Evolutionary conservation across 2,797 vertebrate species (phyloP), one percentile per base, ranked within the genome.

Genomic region (Alcedo atthis): DNA sequence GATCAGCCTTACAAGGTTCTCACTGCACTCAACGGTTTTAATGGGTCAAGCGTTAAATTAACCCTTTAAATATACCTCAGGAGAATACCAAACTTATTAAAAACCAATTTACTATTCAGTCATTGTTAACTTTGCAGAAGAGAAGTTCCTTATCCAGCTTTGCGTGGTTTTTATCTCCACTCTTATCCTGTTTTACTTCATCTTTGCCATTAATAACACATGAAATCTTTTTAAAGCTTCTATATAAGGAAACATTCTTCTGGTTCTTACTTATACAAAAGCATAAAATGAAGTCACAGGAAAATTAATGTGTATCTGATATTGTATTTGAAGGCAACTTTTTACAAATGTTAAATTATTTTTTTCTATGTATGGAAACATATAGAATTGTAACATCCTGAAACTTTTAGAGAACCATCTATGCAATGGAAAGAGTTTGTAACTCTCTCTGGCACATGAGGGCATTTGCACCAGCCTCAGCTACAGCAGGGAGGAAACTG

Each of bases 11-110:
- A 93, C 92, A 95, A 96, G 97, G 97, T 95, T 97, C 97, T 98
- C 98, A 97, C 95, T 96, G 93, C 97, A 95, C 97, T 98, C 98
- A 97, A 96, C 18, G 76, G 97, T 98, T 98, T 98, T 98, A 97
- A 97, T 97, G 98, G 98, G 98, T 98, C 98, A 98, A 98, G 97
- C 97, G 96, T 97, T 97, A 98, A 98, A 98, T 98, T 98, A 98
- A 97, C 96, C 97, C 97, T 96, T 96, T 96, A 97, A 96, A 97
- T 81, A 90, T 96, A 96, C 91, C 96, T 97, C 96, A 96, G 89
- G 92, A 97, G 96, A 95, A 94, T 94, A 89, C 88, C 92, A 90
- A 93, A 96, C 96, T 96, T 97, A 93, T 96, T 96, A 96, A 97
- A 97, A 95, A 96, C 81, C 95, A 95, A 96, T 96, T 97, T 97